Conservation (phyloP, 2,888 invertebrate genomes). For the Dusona sp. region DNA sequence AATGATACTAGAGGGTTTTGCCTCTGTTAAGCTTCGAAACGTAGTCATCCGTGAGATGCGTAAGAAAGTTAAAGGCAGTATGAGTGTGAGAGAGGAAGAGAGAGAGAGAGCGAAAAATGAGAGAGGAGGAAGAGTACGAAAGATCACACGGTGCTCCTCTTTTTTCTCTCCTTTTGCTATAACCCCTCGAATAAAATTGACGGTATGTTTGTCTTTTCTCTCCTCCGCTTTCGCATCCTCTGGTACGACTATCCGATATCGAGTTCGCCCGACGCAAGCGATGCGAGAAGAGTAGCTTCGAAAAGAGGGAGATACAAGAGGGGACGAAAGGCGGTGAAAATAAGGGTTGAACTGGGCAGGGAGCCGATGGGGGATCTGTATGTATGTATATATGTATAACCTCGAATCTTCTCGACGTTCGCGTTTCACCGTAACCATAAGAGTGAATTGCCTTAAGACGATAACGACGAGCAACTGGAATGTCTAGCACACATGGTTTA, state of each 20-base stretch:
- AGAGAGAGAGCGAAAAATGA: neutral
- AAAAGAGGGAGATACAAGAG: neutral
- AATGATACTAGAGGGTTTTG: conserved; percentile 56
- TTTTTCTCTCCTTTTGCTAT: conserved; percentile 17
- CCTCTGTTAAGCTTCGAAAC: conserved; percentile 32
- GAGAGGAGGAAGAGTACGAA: neutral
- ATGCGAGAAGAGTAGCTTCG: conserved; percentile 6
- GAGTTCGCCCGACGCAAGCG: conserved; percentile 41
- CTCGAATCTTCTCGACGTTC: conserved; percentile 54
- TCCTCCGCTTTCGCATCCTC: conserved; percentile 3
- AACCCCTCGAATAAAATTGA: conserved; percentile 64
- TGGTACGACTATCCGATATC: conserved; percentile 58
- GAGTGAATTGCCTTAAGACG: conserved; percentile 63
- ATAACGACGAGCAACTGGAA: conserved; percentile 37
- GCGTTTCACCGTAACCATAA: conserved; percentile 64
- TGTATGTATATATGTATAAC: neutral
- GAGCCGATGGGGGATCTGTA: conserved; percentile 8
- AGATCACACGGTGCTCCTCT: conserved; percentile 4
- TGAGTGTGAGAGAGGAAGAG: no score
- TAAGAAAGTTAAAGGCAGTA: conserved; percentile 28
- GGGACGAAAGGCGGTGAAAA: conserved; percentile 26
- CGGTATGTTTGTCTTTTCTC: conserved; percentile 23
- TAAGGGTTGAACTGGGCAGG: conserved; percentile 42
- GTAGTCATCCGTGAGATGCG: conserved; percentile 42
- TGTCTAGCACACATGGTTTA: conserved; percentile 62